Evolutionary conservation across 2,797 vertebrate species (phyloP).

Genomic region (Phaenicophaeus curvirostris): DNA sequence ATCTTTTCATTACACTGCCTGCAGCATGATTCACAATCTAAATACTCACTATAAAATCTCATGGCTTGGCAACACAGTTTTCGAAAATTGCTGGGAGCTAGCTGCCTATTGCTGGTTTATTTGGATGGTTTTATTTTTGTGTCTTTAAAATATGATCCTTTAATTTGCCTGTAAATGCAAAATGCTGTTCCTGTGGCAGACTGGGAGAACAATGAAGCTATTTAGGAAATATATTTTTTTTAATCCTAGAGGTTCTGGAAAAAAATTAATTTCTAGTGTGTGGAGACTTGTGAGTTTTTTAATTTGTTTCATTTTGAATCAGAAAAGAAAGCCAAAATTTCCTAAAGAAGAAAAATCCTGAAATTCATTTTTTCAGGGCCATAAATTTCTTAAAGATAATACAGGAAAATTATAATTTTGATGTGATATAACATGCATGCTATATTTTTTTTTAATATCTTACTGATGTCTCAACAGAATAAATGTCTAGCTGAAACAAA

Average conservation of each 20-base stretch:
- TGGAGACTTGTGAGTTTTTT: neutral
- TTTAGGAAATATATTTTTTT: neutral
- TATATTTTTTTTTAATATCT: neutral
- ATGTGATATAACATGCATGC: neutral
- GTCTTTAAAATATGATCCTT: slow-evolving; percentile 19
- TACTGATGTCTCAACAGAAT: neutral
- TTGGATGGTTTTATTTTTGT: slow-evolving; percentile 46
- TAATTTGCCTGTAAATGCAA: slow-evolving; percentile 27
- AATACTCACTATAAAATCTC: slow-evolving; percentile 37
- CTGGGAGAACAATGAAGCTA: neutral
- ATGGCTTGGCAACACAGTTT: neutral
- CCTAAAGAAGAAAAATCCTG: neutral
- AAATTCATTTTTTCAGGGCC: neutral
- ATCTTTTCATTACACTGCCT: slow-evolving; percentile 20
- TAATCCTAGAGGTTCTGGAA: neutral
- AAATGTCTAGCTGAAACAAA: neutral
- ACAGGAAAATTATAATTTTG: neutral
- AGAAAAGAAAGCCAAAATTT: neutral
- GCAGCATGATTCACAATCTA: slow-evolving; percentile 36
- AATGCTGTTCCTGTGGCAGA: neutral
- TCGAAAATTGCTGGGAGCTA: slow-evolving; percentile 33
- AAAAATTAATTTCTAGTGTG: neutral
- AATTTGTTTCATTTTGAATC: neutral
- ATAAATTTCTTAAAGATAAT: neutral
- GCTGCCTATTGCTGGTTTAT: slow-evolving; percentile 22